Evolutionary conservation across 2,888 invertebrate species (phyloP).

Genomic region (Copidosoma aretas): DNA sequence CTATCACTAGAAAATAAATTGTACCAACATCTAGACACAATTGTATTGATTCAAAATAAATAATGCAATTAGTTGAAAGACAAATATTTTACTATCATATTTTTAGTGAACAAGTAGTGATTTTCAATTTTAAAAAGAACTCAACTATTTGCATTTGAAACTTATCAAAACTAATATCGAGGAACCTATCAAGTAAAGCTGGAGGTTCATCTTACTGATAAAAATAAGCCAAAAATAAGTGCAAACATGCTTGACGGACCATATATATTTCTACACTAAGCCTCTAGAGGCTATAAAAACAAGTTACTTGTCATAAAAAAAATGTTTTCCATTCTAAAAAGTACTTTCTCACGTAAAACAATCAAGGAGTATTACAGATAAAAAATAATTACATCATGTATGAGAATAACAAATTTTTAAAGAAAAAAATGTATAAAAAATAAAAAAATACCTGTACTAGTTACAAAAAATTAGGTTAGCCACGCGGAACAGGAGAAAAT

Average conservation of each 20-base stretch:
- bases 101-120: neutral
- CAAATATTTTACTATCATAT: neutral
- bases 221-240: conserved; percentile 7
- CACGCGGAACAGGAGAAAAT: conserved; percentile 23
- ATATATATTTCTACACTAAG: neutral
- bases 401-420: conserved; percentile 1
- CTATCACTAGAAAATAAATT: conserved; percentile 5
- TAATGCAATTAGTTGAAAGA: neutral
- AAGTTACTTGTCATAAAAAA: neutral
- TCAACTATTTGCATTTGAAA: conserved; percentile 1
- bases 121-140: neutral
- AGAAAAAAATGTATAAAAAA: conserved; percentile 5
- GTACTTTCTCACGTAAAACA: no score
- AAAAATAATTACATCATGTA: conserved; percentile 1
- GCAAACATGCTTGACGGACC: conserved; percentile 12
- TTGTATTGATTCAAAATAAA: neutral
- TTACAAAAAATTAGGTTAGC: conserved; percentile 28
- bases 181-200: neutral
- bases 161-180: conserved; percentile 19
- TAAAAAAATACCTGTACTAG: conserved; percentile 21
- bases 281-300: neutral
- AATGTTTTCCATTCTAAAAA: no score
- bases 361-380: neutral
- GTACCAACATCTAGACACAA: conserved; percentile 18
- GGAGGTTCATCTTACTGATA: conserved; percentile 9